These are phyloP conservation scores for Gerris lacustris DNA, from an alignment of 2,888 invertebrate genomes.

Conservation along the genomic window DNA sequence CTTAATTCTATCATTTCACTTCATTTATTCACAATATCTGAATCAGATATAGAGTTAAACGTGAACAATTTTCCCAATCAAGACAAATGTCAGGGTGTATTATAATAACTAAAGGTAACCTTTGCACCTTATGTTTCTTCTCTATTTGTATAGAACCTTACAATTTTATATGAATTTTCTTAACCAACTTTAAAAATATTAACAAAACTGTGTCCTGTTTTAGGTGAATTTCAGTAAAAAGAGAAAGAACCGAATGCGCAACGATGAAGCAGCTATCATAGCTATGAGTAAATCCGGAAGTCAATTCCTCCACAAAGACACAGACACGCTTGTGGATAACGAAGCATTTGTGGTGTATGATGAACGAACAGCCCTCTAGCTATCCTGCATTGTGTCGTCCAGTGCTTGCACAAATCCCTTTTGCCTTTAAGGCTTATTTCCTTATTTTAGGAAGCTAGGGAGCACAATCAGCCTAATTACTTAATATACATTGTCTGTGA, in stretches of 20 bases:
- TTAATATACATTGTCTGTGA: background rate
- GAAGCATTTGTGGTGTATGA: conserved; percentile 72
- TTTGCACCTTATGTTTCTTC: too few relatives aligned
- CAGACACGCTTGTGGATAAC: conserved; percentile 54
- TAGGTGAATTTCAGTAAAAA: conserved; percentile 66
- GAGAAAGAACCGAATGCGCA: conserved; percentile 67
- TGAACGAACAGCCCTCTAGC: conserved; percentile 61
- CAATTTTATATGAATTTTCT: too few relatives aligned
- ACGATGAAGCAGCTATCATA: conserved; percentile 67
- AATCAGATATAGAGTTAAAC: too few relatives aligned
- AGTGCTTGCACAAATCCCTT: too few relatives aligned
- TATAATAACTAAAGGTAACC: too few relatives aligned
- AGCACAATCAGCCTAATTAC: background rate
- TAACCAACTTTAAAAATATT: too few relatives aligned
- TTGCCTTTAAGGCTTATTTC: too few relatives aligned
- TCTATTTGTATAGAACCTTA: too few relatives aligned
- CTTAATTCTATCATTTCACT: too few relatives aligned
- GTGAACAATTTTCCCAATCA: too few relatives aligned
- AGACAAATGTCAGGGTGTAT: too few relatives aligned
- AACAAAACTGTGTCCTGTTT: conserved; percentile 17
- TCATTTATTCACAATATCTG: too few relatives aligned
- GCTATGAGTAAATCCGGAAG: conserved; percentile 64
- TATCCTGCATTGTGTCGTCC: conserved; percentile 11
- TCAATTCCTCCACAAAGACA: conserved; percentile 43
- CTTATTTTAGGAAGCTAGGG: background rate